Percentiles rank a stretch among this genome's conserved stretches.
Conservation (phyloP, 64 coral and sea anemone species). For the Exaiptasia diaphana region DNA sequence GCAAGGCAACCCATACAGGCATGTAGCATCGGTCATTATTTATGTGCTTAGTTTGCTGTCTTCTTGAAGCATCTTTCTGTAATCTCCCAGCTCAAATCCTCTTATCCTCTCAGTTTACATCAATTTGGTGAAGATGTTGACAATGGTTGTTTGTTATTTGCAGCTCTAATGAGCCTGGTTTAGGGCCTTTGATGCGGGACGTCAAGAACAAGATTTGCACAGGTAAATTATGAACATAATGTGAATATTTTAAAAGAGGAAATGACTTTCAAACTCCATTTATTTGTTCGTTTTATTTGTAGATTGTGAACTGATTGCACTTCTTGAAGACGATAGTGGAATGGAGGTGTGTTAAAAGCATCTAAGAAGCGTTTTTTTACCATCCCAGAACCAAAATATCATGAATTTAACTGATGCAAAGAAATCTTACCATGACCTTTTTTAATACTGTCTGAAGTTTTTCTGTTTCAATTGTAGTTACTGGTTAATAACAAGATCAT, state of each 20-base stretch:
- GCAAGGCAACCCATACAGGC: conserved; percentile 99
- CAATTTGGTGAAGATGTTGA: background rate
- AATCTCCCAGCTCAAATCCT: no score
- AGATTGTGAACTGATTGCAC: conserved; percentile 95
- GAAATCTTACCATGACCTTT: no score
- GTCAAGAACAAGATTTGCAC: conserved; percentile 99
- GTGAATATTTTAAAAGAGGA: no score
- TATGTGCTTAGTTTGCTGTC: background rate
- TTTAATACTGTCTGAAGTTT: background rate
- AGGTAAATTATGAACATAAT: conserved; percentile 29
- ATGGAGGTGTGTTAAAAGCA: conserved; percentile 91
- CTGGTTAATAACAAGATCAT: conserved; percentile 97
- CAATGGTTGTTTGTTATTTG: background rate
- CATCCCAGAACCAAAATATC: no score
- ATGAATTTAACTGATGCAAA: no score
- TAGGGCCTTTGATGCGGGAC: conserved; percentile 94
- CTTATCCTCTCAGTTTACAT: no score
- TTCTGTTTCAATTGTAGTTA: conserved; percentile 16
- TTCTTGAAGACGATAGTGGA: conserved; percentile 96
- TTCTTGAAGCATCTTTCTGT: background rate
- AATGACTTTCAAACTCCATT: no score
- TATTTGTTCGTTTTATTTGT: background rate
- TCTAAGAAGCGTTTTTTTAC: no score
- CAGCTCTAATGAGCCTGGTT: conserved; percentile 89
- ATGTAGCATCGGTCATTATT: no score